Evolutionary conservation across 2,113 vertebrate species (phyloP), one percentile per base, ranked within the genome.

Genomic region (Erpornis zantholeuca): DNA sequence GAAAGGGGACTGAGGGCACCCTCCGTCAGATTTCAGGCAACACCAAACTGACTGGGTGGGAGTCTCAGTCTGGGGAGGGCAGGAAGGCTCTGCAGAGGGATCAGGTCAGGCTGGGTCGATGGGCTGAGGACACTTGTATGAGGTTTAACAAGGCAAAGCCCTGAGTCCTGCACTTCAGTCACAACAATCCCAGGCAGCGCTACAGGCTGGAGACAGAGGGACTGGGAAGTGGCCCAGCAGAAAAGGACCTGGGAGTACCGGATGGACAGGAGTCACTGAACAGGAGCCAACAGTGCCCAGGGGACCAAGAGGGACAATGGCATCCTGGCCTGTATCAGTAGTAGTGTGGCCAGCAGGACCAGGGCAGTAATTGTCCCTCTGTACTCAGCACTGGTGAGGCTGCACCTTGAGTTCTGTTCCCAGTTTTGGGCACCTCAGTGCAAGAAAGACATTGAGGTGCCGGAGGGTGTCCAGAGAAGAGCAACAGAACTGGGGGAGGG

Each of bases 371-470:
- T 8, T 1, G 2, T 7, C 2, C 6, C 17, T 1, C 7, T 63
- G 42, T 10, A 36, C 13, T 47, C 0, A 0, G n/a, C 49, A 25
- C 4, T 22, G 29, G 15, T 63, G 36, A 68, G 33, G 8, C 8
- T 0, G 0, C 8, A 33, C 3, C 49, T 36, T 1, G 0, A 27
- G 10, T 20, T 0, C 15, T 42, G 5, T 21, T 6, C 3, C 15
- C 33, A 42, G 10, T 27, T 80, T 3, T 12, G 17, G 6, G 27
- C 3, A 2, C 5, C 24, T 83, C 61, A 14, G 7, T 29, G 3
- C 9, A 27, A 25, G 20, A 28, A 24, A 11, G 44, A 36, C 8
- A 15, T 0, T 24, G 54, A 54, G 17, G 7, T 1, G 15, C 64
- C 72, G 33, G 10, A 66, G 6, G 0, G 0, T 12, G 24, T 50